These are phyloP conservation scores for Drosophila ironensis DNA, from an alignment of 1,140 invertebrate species.

Conservation along the genomic window DNA sequence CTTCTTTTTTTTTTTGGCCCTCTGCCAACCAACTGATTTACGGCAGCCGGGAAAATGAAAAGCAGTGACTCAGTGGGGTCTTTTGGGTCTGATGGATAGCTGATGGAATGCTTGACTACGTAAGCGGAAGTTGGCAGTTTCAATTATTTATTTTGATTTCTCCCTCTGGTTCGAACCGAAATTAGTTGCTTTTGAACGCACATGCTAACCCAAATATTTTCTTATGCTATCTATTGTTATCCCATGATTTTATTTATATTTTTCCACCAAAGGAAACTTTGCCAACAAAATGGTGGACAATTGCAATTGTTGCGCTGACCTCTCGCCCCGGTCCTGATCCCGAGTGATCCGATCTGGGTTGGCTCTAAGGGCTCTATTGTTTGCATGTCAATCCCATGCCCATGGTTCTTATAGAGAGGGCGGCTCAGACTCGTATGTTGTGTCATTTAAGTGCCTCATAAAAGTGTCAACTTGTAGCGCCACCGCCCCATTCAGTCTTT, in stretches of 20 bases:
- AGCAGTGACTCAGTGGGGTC: constrained; percentile 53
- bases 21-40: constrained; percentile 63
- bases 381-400: constrained; percentile 67
- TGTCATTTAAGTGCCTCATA: constrained; percentile 79
- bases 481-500: not conserved
- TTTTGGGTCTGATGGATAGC: constrained; percentile 38
- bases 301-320: constrained; percentile 62
- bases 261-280: not conserved
- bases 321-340: not conserved
- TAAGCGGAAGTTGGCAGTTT: constrained; percentile 64
- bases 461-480: constrained; percentile 77
- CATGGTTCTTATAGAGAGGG: constrained; percentile 30
- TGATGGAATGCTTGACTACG: constrained; percentile 40
- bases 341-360: not conserved
- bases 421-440: constrained; percentile 51
- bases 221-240: constrained; percentile 35
- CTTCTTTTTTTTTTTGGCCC: constrained; percentile 50
- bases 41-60: constrained; percentile 38
- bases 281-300: constrained; percentile 47
- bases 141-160: constrained; percentile 66
- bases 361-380: constrained; percentile 32
- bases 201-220: constrained; percentile 29
- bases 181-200: constrained; percentile 61
- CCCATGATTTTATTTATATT: constrained; percentile 2
- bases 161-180: not conserved